Percentiles rank a stretch among this genome's conserved stretches.
Conservation (phyloP, 2,113 vertebrate species). For the Cyanoderma ruficeps region DNA sequence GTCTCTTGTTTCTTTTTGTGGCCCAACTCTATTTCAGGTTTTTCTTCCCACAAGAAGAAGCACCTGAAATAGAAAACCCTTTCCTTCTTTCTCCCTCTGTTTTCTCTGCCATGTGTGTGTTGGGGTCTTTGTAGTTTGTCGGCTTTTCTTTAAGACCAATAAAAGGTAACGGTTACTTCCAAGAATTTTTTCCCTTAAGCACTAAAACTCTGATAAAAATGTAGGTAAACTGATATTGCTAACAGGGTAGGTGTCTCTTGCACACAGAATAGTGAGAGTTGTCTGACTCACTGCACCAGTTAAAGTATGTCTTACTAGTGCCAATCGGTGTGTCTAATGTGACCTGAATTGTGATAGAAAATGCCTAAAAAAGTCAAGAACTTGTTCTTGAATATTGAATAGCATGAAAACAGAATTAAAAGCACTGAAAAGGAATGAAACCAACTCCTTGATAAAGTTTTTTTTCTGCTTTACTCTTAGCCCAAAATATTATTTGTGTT, state of each 20-base stretch:
- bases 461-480: background rate
- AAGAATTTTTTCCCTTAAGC: background rate
- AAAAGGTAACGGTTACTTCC: background rate
- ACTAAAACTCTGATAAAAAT: background rate
- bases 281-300: background rate
- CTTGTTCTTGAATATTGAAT: background rate
- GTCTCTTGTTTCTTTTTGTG: background rate
- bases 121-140: fast-evolving
- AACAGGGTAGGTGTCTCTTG: background rate
- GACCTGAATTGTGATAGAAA: background rate
- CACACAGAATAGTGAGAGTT: background rate
- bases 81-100: background rate
- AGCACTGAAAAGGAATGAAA: background rate
- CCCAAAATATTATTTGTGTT: background rate
- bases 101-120: background rate
- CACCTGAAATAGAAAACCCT: too few relatives aligned
- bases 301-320: background rate
- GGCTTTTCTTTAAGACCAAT: fast-evolving
- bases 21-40: background rate
- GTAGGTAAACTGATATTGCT: background rate
- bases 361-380: background rate
- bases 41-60: background rate
- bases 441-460: background rate
- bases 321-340: background rate
- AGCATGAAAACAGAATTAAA: background rate